These are phyloP conservation scores for Coelopa frigida DNA, from an alignment of 1,140 invertebrate genomes.

Conservation along the genomic window DNA sequence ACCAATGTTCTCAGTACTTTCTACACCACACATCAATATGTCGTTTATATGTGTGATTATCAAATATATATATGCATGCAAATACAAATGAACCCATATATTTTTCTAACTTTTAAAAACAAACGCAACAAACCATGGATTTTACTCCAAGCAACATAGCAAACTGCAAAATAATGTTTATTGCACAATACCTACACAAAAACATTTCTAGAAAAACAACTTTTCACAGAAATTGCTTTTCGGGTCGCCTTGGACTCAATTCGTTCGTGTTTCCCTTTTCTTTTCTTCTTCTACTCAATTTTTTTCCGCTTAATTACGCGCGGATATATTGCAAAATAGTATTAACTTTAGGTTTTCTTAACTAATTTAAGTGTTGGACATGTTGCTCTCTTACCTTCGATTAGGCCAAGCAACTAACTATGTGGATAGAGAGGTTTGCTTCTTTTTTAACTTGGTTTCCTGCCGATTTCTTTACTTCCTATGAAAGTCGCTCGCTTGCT, in stretches of 20 bases:
- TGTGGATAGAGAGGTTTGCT: too few species aligned
- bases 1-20: too few species aligned
- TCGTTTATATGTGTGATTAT: too few species aligned
- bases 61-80: too few species aligned
- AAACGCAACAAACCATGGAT: too few species aligned
- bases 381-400: constrained; percentile 4
- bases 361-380: constrained; percentile 2
- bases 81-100: too few species aligned
- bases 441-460: too few species aligned
- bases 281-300: neutral
- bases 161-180: too few species aligned
- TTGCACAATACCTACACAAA: too few species aligned
- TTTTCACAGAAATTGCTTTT: constrained; percentile 16
- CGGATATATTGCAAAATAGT: neutral
- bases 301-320: neutral
- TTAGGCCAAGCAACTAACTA: neutral
- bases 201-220: constrained; percentile 17
- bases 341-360: neutral
- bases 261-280: neutral
- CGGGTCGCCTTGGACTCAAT: constrained; percentile 15
- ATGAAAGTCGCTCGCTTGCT: neutral
- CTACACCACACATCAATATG: too few species aligned
- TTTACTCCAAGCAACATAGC: too few species aligned
- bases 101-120: too few species aligned
- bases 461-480: constrained; percentile 1